A percentile compares a stretch with the other conserved stretches of the same genome.
These are phyloP conservation scores for Byasa hedistus DNA, from an alignment of 2,888 invertebrate species.

Conservation along the genomic window DNA sequence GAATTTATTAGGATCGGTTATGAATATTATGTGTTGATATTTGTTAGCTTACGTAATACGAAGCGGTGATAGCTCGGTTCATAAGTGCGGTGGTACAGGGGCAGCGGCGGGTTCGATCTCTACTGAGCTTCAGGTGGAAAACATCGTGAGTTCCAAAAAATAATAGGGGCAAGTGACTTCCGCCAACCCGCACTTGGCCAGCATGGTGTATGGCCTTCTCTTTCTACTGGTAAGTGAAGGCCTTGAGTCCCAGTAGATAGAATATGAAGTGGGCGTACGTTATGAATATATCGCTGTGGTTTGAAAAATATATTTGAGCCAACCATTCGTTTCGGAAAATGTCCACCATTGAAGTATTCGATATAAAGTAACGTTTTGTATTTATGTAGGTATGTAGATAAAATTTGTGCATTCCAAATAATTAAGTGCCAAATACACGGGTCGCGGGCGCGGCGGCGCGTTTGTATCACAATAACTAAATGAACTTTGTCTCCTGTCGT, in stretches of 20 bases:
- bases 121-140: background rate
- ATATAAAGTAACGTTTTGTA: slow-evolving; percentile 45
- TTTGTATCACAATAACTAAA: slow-evolving; percentile 66
- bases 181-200: no score
- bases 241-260: no score
- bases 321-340: slow-evolving; percentile 11
- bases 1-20: slow-evolving; percentile 26
- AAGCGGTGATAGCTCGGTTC: no score
- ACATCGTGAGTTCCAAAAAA: no score
- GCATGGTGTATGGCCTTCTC: no score
- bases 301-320: slow-evolving; percentile 19
- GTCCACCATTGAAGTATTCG: slow-evolving; percentile 28
- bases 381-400: slow-evolving; percentile 58
- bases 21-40: background rate
- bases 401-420: slow-evolving; percentile 73
- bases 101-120: background rate
- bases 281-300: background rate
- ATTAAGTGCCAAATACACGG: slow-evolving; percentile 74
- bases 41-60: no score
- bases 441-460: slow-evolving; percentile 45
- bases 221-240: no score
- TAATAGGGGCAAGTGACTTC: no score
- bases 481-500: slow-evolving; percentile 38
- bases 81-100: no score
- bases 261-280: no score